A percentile compares a stretch with the other conserved stretches of the same genome.
Evolutionary conservation across 2,888 invertebrate species (phyloP).

Genomic region (Eucriotettix oculatus): DNA sequence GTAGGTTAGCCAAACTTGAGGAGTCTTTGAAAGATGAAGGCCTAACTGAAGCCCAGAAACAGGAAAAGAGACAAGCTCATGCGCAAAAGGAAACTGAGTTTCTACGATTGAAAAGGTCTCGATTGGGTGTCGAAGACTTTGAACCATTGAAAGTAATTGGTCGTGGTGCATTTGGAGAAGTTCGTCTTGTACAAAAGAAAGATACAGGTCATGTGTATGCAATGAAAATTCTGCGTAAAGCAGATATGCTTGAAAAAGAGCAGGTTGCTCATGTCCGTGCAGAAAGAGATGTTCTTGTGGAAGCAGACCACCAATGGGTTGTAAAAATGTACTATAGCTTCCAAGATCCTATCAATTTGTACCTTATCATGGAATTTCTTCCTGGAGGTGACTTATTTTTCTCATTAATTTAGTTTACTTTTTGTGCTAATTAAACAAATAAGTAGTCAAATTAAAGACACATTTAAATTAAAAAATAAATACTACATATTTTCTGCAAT

Average conservation of each 20-base stretch:
- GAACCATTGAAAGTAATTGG: constrained; percentile 91
- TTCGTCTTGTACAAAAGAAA: constrained; percentile 95
- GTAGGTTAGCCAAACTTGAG: constrained; percentile 80
- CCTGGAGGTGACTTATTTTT: constrained; percentile 58
- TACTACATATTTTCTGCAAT: no score
- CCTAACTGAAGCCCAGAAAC: constrained; percentile 84
- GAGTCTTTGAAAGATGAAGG: constrained; percentile 93
- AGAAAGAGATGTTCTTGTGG: constrained; percentile 93
- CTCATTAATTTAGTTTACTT: neutral
- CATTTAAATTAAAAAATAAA: no score
- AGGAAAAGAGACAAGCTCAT: constrained; percentile 86
- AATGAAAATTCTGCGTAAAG: constrained; percentile 98
- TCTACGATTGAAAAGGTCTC: constrained; percentile 83
- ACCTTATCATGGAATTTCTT: constrained; percentile 99
- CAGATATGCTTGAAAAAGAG: constrained; percentile 98
- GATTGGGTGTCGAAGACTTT: constrained; percentile 95
- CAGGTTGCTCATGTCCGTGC: constrained; percentile 96
- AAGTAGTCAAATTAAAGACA: no score
- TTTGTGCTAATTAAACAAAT: no score
- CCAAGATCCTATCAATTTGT: constrained; percentile 91
- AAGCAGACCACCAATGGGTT: constrained; percentile 99
- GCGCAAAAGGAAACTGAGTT: constrained; percentile 98
- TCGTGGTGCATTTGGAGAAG: constrained; percentile 87
- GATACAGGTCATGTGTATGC: constrained; percentile 99
- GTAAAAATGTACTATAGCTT: constrained; percentile 99